A percentile compares a stretch with the other conserved stretches of the same genome.
phyloP scores from a whole-genome alignment of 2,888 invertebrate species.

The Petrolisthes manimaculis region DNA sequence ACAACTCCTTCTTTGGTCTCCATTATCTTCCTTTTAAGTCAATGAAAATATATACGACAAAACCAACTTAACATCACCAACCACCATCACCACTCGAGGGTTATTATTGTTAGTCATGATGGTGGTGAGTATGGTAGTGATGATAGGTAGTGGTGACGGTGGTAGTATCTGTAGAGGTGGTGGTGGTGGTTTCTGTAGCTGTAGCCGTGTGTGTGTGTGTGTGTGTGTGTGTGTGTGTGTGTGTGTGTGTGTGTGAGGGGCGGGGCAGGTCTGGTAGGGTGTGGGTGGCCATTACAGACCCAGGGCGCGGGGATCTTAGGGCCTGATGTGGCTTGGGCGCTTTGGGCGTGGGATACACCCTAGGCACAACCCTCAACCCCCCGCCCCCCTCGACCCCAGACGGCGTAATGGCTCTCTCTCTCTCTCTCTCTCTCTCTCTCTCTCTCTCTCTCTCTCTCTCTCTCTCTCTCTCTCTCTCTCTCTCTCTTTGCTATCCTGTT shows the following conservation, averaged over 20 bases:
- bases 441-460: background rate
- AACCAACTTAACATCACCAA: background rate
- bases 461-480: background rate
- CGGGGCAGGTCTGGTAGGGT: background rate
- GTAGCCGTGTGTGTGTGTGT: background rate
- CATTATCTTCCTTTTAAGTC: too few species aligned
- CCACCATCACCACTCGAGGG: background rate
- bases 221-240: conserved; percentile 4
- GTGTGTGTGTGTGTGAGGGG: conserved; percentile 7
- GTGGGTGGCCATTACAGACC: background rate
- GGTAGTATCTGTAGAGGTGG: background rate
- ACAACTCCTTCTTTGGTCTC: too few species aligned
- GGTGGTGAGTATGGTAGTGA: background rate
- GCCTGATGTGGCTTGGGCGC: background rate
- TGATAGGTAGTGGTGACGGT: background rate
- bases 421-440: background rate
- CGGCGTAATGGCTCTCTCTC: background rate
- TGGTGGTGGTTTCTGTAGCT: background rate
- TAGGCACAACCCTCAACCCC: conserved; percentile 15
- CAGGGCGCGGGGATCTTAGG: background rate
- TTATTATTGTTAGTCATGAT: background rate
- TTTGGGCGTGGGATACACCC: background rate
- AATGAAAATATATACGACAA: too few species aligned
- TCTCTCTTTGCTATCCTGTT: too few species aligned
- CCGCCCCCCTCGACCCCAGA: background rate